Percentiles rank a stretch among this genome's conserved stretches.
Evolutionary conservation across 2,113 vertebrate genomes (phyloP).

Genomic region (Spheniscus mendiculus): DNA sequence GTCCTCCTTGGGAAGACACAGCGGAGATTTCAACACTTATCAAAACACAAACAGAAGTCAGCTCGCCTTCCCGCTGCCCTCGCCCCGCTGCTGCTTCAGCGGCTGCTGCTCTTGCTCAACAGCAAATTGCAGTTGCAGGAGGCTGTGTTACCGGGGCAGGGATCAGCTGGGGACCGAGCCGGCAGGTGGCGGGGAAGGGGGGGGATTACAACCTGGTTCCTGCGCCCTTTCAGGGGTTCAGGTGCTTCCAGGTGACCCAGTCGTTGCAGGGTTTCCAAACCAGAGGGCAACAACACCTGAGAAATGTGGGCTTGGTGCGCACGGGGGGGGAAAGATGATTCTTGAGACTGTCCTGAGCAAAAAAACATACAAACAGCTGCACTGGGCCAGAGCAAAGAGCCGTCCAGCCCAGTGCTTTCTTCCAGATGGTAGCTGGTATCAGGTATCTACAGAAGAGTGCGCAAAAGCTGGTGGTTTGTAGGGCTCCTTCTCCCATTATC

Average conservation of each 20-base stretch:
- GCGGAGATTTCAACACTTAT: not conserved
- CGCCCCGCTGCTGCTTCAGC: not conserved
- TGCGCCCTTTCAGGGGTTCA: not conserved
- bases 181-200: not conserved
- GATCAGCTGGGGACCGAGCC: not conserved
- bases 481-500: not conserved
- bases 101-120: not conserved
- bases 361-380: fast-evolving
- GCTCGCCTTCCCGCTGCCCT: not conserved
- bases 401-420: not conserved
- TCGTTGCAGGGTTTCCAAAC: not conserved
- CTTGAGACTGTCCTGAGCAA: not conserved
- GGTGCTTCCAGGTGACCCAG: not conserved
- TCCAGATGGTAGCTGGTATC: not conserved
- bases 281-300: not conserved
- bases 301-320: not conserved
- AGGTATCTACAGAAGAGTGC: not conserved
- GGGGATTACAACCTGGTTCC: not conserved
- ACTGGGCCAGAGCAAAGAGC: not conserved
- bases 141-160: not conserved
- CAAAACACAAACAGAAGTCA: not conserved
- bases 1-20: not conserved
- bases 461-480: not conserved
- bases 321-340: not conserved
- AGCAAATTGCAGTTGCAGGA: not conserved